Base-by-base conservation (phyloP, 2,113 vertebrate species). In the Silurus asotus region DNA sequence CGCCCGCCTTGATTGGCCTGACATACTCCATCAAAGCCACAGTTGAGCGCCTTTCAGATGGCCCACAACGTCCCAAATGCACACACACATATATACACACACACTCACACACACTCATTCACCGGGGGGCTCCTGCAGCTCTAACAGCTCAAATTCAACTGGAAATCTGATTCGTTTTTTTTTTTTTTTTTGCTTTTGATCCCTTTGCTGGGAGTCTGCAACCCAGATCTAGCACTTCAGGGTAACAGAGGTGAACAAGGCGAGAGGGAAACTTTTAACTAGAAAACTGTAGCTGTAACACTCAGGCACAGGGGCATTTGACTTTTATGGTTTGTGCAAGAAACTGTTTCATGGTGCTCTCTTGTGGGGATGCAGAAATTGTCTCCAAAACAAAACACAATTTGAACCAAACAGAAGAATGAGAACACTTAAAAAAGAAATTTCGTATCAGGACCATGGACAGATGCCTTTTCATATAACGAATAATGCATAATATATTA, bases 1-100 rank as follows among this genome's bases (percentile, higher is more conserved):
- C 94, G 92, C 90, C 92, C 80, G 87, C 91, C 91, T 92, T 95
- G 95, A 95, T 95, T 95, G 94, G 93, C 92, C 94, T 95, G 94
- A 95, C 94, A 95, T 94, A 94, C 93, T 94, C 94, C 92, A 94
- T 95, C 94, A 95, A 93, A 94, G 91, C 91, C 89, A 89, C 64
- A 92, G 91, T 92, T 92, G 92, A 93, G 89, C 91, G 70, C 53
- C 62, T 83, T 74, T 82, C 85, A 82, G 79, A 86, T 88, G 89
- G 78, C 69, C 67, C 55, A 45, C 88, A 87, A 82, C 82, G 83
- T 83, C 91, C 89, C 88, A 91, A 90, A 92, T 90, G 90, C 91
- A 91, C 78, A 58, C 77, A 58, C 19, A 45, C 51, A 45, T 9
- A 20, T 37, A 78, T 49, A 25, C 59, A 49, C 62, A 37, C 74